Percentiles rank a stretch among this genome's conserved stretches.
These are phyloP conservation scores for Arctia plantaginis DNA, from an alignment of 2,888 invertebrate species.

Conservation along the genomic window DNA sequence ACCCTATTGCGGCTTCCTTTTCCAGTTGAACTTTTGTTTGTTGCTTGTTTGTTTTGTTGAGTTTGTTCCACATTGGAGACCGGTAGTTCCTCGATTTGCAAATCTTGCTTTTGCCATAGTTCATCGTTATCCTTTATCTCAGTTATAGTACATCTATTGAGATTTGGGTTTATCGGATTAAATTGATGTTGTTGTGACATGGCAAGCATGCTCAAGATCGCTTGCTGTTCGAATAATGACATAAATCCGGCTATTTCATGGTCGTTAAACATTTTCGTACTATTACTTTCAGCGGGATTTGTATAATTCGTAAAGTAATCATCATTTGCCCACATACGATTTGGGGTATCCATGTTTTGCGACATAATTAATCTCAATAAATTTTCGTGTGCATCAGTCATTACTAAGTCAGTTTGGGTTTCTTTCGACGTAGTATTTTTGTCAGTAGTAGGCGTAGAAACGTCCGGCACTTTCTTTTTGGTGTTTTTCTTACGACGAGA, in stretches of 20 bases:
- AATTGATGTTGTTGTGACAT: neutral
- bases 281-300: neutral
- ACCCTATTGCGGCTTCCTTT: neutral
- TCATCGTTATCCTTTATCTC: neutral
- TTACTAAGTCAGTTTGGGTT: conserved; percentile 1
- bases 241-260: neutral
- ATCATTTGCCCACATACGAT: neutral
- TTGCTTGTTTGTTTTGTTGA: neutral
- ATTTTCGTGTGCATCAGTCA: neutral
- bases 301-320: neutral
- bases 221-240: neutral
- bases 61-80: neutral
- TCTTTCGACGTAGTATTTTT: neutral
- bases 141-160: neutral
- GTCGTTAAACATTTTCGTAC: neutral
- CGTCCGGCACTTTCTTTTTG: neutral
- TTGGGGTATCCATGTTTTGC: neutral
- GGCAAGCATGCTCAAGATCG: neutral
- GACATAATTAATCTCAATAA: neutral
- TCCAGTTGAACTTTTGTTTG: neutral
- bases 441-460: neutral
- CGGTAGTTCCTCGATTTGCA: neutral
- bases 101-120: neutral
- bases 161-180: neutral
- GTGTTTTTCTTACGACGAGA: neutral